phyloP scores from a whole-genome alignment of 1,140 invertebrate genomes.

The Cotesia vestalis region DNA sequence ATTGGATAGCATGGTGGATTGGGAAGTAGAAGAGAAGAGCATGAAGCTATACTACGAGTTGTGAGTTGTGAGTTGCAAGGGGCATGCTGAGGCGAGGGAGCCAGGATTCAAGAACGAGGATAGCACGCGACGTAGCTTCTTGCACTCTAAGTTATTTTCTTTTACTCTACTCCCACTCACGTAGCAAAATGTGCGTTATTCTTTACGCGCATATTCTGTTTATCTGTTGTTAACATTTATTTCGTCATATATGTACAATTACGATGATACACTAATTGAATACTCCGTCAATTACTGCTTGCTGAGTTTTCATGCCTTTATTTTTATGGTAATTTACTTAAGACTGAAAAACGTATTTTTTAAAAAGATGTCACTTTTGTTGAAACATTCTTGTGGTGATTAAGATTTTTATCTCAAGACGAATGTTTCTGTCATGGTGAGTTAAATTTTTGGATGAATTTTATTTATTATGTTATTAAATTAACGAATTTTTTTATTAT shows the following conservation, averaged over 20 bases:
- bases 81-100: neutral
- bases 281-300: no score
- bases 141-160: slow-evolving; percentile 1
- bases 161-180: slow-evolving; percentile 1
- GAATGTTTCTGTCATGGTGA: no score
- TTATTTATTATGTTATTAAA: no score
- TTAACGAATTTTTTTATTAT: no score
- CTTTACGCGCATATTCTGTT: neutral
- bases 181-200: slow-evolving; percentile 3
- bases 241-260: slow-evolving; percentile 1
- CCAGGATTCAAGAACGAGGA: slow-evolving; percentile 9
- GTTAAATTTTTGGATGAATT: no score
- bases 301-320: no score
- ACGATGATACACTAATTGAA: neutral
- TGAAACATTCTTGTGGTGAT: no score
- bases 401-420: no score
- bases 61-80: neutral
- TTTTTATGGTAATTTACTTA: no score
- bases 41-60: neutral
- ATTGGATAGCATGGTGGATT: slow-evolving; percentile 5
- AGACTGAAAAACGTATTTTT: no score
- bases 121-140: slow-evolving; percentile 24
- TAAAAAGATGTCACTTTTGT: no score
- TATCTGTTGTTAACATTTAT: neutral
- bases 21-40: neutral